Evolutionary conservation across 1,140 invertebrate species (phyloP).

Genomic region (Venturia canescens): DNA sequence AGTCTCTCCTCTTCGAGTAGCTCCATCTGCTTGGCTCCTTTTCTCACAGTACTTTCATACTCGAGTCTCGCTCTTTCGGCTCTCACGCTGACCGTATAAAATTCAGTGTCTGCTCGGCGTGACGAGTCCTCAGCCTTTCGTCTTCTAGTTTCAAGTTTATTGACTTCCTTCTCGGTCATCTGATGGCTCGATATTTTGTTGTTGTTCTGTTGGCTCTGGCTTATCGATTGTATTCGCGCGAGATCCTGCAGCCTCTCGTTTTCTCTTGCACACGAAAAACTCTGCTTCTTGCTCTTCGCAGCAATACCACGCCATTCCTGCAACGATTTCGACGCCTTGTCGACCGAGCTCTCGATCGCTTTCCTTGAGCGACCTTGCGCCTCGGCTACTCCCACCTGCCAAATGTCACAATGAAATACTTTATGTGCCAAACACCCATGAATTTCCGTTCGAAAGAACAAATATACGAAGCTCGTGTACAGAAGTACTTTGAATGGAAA

Average conservation of each 20-base stretch:
- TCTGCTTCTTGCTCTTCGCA: constrained; percentile 90
- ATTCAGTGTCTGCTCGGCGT: constrained; percentile 94
- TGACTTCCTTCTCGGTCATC: constrained; percentile 83
- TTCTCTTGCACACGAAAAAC: constrained; percentile 88
- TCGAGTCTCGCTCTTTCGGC: constrained; percentile 93
- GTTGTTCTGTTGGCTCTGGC: constrained; percentile 71
- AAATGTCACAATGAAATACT: constrained; percentile 4
- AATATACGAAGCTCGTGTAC: background rate
- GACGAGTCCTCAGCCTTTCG: constrained; percentile 93
- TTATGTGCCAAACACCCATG: background rate
- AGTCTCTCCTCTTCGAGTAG: constrained; percentile 93
- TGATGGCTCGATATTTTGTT: constrained; percentile 73
- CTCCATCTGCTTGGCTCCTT: constrained; percentile 87
- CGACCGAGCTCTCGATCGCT: constrained; percentile 88
- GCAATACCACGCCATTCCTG: constrained; percentile 91
- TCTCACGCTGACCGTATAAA: constrained; percentile 92
- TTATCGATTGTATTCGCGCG: constrained; percentile 70
- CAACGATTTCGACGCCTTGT: constrained; percentile 89
- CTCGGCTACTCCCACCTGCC: constrained; percentile 77
- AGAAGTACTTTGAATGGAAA: too few relatives aligned
- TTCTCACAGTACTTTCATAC: constrained; percentile 92
- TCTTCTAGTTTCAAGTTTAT: constrained; percentile 90
- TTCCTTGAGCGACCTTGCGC: constrained; percentile 82
- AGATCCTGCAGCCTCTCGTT: constrained; percentile 92
- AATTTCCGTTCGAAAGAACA: too few relatives aligned